phyloP scores from a whole-genome alignment of 2,888 invertebrate genomes.

The Maniola hyperantus region DNA sequence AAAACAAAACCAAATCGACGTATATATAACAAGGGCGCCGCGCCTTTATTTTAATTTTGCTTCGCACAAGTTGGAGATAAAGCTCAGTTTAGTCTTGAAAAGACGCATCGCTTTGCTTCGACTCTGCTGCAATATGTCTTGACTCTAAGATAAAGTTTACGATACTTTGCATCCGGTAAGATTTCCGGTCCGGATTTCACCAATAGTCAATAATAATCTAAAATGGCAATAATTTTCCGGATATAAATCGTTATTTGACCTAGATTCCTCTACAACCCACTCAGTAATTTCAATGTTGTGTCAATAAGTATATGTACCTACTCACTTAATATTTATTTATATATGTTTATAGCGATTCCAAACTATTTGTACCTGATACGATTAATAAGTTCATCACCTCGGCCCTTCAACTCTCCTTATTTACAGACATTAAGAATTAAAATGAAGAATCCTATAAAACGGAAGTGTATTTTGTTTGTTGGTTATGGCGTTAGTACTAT shows the following conservation, averaged over 20 bases:
- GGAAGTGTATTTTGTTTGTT: no score
- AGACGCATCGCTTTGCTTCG: not conserved
- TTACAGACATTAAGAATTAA: not conserved
- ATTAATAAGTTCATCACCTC: no score
- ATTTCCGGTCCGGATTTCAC: no score
- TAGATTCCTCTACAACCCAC: not conserved
- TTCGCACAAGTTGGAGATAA: no score
- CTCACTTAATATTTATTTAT: not conserved
- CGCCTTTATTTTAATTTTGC: no score
- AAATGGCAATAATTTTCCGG: not conserved
- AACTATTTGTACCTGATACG: not conserved
- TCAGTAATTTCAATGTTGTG: not conserved
- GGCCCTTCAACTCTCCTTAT: no score
- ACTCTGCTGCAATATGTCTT: not conserved
- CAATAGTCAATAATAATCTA: conserved; percentile 14
- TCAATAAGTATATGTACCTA: not conserved
- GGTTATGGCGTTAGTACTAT: no score
- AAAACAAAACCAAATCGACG: no score
- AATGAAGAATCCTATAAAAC: no score
- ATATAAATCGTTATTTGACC: not conserved
- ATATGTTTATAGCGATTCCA: not conserved
- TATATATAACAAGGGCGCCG: no score
- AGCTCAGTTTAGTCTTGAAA: not conserved
- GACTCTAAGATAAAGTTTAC: conserved; percentile 20
- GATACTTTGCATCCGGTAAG: conserved; percentile 25